Conservation (phyloP, 2,113 vertebrate genomes). For the Dicrurus megarhynchus region DNA sequence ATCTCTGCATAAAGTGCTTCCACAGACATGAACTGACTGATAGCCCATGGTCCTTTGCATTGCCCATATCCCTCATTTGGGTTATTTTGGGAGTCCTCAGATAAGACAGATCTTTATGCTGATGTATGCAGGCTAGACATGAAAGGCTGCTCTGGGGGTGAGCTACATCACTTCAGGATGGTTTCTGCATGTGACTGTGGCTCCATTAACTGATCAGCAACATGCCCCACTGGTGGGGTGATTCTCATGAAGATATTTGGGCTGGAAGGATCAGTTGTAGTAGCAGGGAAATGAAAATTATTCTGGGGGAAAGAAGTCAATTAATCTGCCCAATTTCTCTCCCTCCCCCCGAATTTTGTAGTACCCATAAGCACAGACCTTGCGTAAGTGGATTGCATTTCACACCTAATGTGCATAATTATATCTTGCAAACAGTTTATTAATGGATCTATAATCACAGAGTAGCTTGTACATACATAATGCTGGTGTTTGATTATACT, state of each 20-base stretch:
- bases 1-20: neutral
- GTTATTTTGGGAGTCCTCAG: neutral
- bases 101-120: neutral
- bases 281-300: neutral
- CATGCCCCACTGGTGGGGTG: neutral
- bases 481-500: conserved; percentile 13
- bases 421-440: conserved; percentile 46
- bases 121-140: neutral
- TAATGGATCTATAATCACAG: conserved; percentile 47
- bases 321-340: neutral
- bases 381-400: neutral
- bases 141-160: neutral
- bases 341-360: neutral
- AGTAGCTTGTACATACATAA: conserved; percentile 15
- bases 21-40: neutral
- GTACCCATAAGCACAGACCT: neutral
- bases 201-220: neutral
- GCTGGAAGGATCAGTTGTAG: neutral
- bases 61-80: neutral
- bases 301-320: neutral
- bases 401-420: conserved; percentile 27
- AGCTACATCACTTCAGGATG: neutral
- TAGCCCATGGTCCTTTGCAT: neutral
- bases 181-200: neutral
- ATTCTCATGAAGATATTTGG: neutral